phyloP scores from a whole-genome alignment of 1,140 invertebrate species.

The Hestina assimilis region DNA sequence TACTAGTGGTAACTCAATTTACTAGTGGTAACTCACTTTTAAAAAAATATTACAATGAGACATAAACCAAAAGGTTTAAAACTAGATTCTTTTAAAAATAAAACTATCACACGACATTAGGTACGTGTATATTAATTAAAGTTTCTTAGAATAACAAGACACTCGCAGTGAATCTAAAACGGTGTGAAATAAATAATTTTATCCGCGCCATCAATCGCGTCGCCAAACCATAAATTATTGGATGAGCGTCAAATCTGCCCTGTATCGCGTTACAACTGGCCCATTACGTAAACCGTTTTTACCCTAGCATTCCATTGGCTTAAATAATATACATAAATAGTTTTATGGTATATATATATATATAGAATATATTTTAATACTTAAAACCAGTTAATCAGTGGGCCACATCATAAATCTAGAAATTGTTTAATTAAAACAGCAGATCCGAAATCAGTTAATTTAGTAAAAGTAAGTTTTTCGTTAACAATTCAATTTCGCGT shows the following conservation, averaged over 20 bases:
- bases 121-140: conserved; percentile 14
- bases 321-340: not conserved
- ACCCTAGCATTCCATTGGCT: not conserved
- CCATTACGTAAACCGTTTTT: conserved; percentile 30
- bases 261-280: conserved; percentile 56
- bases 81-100: too few relatives aligned
- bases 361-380: too few relatives aligned
- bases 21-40: too few relatives aligned
- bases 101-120: conserved; percentile 1
- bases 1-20: too few relatives aligned
- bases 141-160: conserved; percentile 17
- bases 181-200: conserved; percentile 66
- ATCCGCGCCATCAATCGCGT: conserved; percentile 65
- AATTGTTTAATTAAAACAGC: too few relatives aligned
- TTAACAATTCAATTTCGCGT: too few relatives aligned
- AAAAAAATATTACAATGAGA: too few relatives aligned
- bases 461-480: too few relatives aligned
- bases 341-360: not conserved
- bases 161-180: conserved; percentile 30
- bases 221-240: conserved; percentile 57
- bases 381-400: too few relatives aligned
- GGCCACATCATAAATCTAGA: too few relatives aligned
- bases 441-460: too few relatives aligned
- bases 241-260: conserved; percentile 47
- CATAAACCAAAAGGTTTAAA: too few relatives aligned